Base-by-base conservation (phyloP, 2,113 vertebrate species). In the Propithecus coquereli region DNA sequence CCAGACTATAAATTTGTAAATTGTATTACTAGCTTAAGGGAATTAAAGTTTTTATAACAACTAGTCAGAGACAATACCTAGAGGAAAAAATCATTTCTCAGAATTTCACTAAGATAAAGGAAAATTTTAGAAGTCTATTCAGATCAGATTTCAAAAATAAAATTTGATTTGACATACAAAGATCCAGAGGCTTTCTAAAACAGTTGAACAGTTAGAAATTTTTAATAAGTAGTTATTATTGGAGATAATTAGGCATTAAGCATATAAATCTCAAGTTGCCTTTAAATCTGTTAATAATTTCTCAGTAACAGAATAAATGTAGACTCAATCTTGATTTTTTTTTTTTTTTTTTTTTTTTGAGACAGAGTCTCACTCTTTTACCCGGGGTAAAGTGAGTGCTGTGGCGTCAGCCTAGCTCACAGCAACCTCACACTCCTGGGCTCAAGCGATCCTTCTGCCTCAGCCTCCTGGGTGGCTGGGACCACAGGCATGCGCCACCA, bases 41-140 rank as follows among this genome's bases (percentile, higher is more conserved):
- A 87, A 89, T 89, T 68, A 90, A 96, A 61, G 40, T 66, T 87
- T 96, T 94, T 95, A 63, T 85, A 87, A 85, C 13, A 52, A 90
- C n/a, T 82, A 45, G 10, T 85, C 61, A 85, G 27, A 61, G 50
- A 76, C 8, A 71, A 7, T 83, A n/a, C 43, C 50, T 95, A 70
- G 23, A 90, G 37, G 50, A 57, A 71, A 95, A 82, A 54, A 45
- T 81, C 8, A 37, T 87, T 84, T 74, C 91, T 91, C 34, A 88
- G 5, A 90, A 71, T 79, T 82, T 94, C 18, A 84, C 5, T 34
- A 10, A 37, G 45, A 84, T 76, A 59, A 94, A 95, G 79, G 34
- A 40, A 86, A 81, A 40, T 52, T 63, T 87, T 74, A 77, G 18
- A 77, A 84, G 13, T 76, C 23, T 20, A 23, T 34, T 84, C 68